Evolutionary conservation across 2,113 vertebrate genomes (phyloP).

Genomic region (Eretmochelys imbricata): DNA sequence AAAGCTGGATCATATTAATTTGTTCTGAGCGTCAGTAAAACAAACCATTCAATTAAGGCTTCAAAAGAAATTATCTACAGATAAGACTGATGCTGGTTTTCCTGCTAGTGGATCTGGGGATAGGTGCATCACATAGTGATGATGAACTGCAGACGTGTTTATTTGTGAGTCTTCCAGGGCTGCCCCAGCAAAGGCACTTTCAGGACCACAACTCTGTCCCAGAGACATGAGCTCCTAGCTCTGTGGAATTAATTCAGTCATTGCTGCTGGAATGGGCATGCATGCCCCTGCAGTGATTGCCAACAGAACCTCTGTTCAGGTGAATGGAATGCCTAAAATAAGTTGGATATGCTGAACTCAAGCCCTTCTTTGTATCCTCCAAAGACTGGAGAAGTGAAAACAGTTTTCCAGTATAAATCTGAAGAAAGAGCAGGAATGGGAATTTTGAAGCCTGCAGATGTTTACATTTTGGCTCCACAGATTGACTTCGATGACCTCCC

Average conservation of each 20-base stretch:
- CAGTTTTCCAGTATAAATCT: neutral
- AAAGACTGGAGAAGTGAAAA: slow-evolving; percentile 23
- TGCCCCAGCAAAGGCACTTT: slow-evolving; percentile 1
- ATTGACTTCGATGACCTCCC: slow-evolving; percentile 12
- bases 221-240: neutral
- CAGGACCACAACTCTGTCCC: neutral
- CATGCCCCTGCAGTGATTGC: rapidly evolving
- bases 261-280: neutral
- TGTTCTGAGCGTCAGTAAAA: neutral
- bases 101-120: neutral
- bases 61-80: neutral
- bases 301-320: slow-evolving; percentile 21
- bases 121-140: neutral
- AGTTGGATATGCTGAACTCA: neutral
- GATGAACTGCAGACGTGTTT: neutral
- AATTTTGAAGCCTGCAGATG: neutral
- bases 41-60: neutral
- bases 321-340: neutral
- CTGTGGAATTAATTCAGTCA: neutral
- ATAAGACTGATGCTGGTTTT: neutral
- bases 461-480: slow-evolving; percentile 4
- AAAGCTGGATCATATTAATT: neutral
- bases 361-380: neutral
- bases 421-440: slow-evolving; percentile 2
- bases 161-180: neutral